Evolutionary conservation across 1,140 invertebrate genomes (phyloP), one percentile per base, ranked within the genome.

Genomic region (Drosophila nebulosa): DNA sequence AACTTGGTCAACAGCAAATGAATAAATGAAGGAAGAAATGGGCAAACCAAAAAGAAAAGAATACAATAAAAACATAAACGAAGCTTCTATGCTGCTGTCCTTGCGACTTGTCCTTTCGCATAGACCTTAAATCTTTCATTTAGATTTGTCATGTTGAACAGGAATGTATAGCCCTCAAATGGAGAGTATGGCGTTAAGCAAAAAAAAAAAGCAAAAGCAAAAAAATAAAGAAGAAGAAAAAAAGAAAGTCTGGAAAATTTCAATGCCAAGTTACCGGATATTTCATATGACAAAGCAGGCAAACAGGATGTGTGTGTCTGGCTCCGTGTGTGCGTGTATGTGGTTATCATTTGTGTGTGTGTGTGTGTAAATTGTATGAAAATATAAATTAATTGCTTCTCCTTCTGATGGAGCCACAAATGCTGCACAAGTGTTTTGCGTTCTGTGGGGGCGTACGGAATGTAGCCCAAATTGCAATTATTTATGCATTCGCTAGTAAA

Each of bases 401-500:
- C 9, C 16, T 46, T 21, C 16, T 18, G 14, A 9, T 9, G 16
- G 16, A 16, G 14, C 36, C 39, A 10, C 39, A 46, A 18, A 46
- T 46, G 16, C 21, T 46, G 39, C 39, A 46, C 39, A 46, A 46
- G 39, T 18, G 39, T 46, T 46, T 42, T 42, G 5, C 14, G 14
- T 16, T 10, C 10, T 32, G 30, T 30, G 7, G 7, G 7, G 10
- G 27, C 10, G 27, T 30, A 9, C 2, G 30, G 3, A 32, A 32
- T 32, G 30, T 32, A 32, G 30, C 3, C 30, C 12, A 32, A 32
- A 32, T 9, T 46, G 39, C 63, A 50, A 83, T 81, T 76, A 78
- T 74, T 83, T 81, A 78, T 81, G 78, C 78, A 81, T 53, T 81
- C 74, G 52, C 74, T 74, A 53, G 69, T 53, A 62, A 64, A 53